Conservation (phyloP, 2,113 vertebrate species). For the Catharus fuscescens region DNA sequence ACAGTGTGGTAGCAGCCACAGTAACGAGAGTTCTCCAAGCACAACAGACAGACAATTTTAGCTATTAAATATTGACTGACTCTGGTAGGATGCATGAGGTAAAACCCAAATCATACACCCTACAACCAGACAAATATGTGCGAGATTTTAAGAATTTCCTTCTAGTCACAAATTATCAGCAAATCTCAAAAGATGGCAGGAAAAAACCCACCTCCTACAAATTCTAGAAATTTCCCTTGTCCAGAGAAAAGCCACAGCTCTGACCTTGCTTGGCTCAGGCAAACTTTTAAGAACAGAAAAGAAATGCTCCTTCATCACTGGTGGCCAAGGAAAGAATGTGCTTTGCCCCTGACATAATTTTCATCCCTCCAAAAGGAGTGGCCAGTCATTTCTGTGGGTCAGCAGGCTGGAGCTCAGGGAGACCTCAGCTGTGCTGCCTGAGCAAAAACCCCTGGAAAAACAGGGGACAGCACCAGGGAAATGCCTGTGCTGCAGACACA, state of each 20-base stretch:
- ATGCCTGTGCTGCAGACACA: neutral
- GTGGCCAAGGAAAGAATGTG: neutral
- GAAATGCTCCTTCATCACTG: neutral
- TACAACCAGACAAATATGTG: neutral
- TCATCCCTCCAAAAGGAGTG: neutral
- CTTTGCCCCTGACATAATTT: neutral
- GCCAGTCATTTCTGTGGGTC: neutral
- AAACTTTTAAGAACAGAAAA: neutral
- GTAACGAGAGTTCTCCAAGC: neutral
- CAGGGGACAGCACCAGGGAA: neutral
- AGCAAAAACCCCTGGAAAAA: neutral
- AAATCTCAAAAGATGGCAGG: neutral
- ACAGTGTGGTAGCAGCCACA: conserved; percentile 33
- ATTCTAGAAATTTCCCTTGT: neutral
- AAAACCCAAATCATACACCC: conserved; percentile 1
- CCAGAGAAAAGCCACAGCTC: conserved; percentile 11
- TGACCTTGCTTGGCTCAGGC: neutral
- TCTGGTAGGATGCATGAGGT: neutral
- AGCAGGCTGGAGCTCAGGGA: neutral
- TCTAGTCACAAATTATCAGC: conserved; percentile 1
- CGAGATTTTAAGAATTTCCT: conserved; percentile 44
- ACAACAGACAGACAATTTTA: conserved; percentile 18
- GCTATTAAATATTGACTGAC: conserved; percentile 46
- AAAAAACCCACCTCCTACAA: neutral
- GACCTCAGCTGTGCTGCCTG: neutral